Conservation (phyloP, 1,140 invertebrate genomes). For the Acromyrmex echinatior region DNA sequence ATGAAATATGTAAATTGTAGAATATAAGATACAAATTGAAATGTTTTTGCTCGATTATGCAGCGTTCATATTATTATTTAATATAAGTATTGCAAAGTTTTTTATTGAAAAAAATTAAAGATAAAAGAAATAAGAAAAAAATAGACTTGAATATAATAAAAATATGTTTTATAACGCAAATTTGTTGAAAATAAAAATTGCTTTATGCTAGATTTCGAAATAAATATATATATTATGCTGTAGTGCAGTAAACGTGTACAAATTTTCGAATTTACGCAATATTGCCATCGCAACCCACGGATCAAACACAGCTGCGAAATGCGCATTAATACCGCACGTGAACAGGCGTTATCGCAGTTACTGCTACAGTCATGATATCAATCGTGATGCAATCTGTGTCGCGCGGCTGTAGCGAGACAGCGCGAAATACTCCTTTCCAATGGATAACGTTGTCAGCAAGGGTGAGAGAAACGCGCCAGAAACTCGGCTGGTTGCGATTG, state of each 20-base stretch:
- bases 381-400: constrained; percentile 15
- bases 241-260: no score
- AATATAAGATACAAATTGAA: no score
- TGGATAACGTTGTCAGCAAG: constrained; percentile 35
- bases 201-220: background rate
- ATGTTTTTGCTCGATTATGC: no score
- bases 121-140: background rate
- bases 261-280: constrained; percentile 12
- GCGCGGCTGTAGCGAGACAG: constrained; percentile 23
- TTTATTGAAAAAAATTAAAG: background rate
- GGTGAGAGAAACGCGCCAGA: constrained; percentile 18
- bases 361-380: background rate
- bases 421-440: constrained; percentile 5
- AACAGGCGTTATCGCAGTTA: constrained; percentile 17
- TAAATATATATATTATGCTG: background rate
- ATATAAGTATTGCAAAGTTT: background rate
- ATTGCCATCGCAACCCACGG: background rate
- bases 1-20: background rate
- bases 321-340: constrained; percentile 31
- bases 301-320: background rate
- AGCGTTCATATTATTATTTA: background rate
- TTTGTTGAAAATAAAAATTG: background rate
- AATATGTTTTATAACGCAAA: background rate
- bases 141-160: background rate
- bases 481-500: constrained; percentile 30